A percentile compares a stretch with the other conserved stretches of the same genome.
Evolutionary conservation across 2,113 vertebrate species (phyloP).

Genomic region (Toxotes jaculatrix): DNA sequence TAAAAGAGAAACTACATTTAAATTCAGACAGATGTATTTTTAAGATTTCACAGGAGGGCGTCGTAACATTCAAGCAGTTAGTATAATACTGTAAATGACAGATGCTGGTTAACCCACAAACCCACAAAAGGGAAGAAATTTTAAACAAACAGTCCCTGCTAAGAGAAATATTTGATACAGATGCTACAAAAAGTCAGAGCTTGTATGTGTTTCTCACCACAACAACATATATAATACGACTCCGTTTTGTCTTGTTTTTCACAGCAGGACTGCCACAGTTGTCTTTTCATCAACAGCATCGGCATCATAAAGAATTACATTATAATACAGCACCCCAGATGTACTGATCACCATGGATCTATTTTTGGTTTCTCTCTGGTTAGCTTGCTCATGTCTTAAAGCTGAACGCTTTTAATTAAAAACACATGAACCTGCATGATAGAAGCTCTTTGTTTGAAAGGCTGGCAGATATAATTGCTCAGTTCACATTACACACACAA

Average conservation of each 20-base stretch:
- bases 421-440: constrained; percentile 80
- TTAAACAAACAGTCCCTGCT: constrained; percentile 32
- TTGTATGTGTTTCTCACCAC: constrained; percentile 16
- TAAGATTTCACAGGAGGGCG: constrained; percentile 50
- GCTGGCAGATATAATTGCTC: constrained; percentile 80
- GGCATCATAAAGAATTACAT: constrained; percentile 26
- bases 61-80: constrained; percentile 55
- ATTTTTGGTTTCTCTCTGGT: constrained; percentile 46
- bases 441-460: constrained; percentile 78
- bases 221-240: constrained; percentile 32
- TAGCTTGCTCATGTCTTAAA: constrained; percentile 62
- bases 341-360: constrained; percentile 28
- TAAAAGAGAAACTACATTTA: constrained; percentile 61
- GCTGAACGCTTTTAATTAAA: constrained; percentile 77
- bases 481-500: constrained; percentile 83
- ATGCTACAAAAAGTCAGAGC: constrained; percentile 7
- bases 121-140: constrained; percentile 39
- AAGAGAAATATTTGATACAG: constrained; percentile 45
- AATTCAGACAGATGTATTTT: constrained; percentile 74
- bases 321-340: constrained; percentile 33
- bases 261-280: background rate
- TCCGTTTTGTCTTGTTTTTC: constrained; percentile 7
- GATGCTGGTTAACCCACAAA: constrained; percentile 65
- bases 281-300: constrained; percentile 2
- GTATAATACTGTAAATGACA: constrained; percentile 63